Evolutionary conservation across 2,797 vertebrate genomes (phyloP).

Genomic region (Chaetophractus vellerosus): DNA sequence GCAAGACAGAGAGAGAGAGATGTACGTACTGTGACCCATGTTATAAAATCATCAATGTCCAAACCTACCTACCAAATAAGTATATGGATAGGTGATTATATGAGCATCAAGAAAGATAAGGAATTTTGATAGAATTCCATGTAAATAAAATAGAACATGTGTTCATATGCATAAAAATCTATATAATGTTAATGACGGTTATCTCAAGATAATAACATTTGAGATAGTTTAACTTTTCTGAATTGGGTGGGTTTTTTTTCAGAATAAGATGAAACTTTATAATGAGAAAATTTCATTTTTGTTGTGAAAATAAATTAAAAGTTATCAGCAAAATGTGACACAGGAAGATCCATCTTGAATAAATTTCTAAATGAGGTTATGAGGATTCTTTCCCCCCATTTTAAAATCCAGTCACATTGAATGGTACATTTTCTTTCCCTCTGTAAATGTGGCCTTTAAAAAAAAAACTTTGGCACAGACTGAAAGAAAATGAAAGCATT

Average conservation of each 20-base stretch:
- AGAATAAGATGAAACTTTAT: neutral
- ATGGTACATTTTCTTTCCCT: neutral
- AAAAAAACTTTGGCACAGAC: neutral
- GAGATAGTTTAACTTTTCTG: conserved; percentile 25
- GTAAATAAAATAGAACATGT: neutral
- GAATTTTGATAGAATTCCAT: neutral
- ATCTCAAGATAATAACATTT: neutral
- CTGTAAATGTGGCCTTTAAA: neutral
- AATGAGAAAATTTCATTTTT: neutral
- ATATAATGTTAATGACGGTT: neutral
- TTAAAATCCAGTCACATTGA: conserved; percentile 30
- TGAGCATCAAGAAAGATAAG: neutral
- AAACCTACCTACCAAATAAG: neutral
- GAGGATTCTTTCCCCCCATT: neutral
- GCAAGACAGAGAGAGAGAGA: neutral
- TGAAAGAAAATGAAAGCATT: conserved; percentile 20
- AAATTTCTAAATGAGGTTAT: conserved; percentile 33
- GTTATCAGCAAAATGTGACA: neutral
- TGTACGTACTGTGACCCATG: neutral
- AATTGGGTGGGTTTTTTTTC: neutral
- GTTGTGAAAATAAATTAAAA: neutral
- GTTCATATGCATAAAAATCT: neutral
- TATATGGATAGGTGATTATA: neutral
- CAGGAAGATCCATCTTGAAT: conserved; percentile 15
- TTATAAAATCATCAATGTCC: neutral